Evolutionary conservation across 2,113 vertebrate genomes (phyloP).

Genomic region (Cinclus cinclus): DNA sequence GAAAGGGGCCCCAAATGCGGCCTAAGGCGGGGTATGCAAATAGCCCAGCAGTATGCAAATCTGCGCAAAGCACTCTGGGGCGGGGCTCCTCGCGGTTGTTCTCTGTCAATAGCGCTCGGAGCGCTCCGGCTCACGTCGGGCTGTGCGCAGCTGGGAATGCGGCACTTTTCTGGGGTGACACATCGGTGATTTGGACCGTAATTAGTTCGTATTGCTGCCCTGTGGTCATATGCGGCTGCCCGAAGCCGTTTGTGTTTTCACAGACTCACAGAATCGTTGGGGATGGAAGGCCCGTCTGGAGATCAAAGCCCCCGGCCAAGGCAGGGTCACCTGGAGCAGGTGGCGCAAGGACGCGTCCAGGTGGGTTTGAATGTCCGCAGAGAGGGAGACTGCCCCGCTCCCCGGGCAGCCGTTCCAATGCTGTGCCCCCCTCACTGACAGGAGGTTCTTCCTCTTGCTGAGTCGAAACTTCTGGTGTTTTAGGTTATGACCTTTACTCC

Average conservation of each 20-base stretch:
- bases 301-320: background rate
- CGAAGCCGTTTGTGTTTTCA: background rate
- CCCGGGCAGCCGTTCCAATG: background rate
- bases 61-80: background rate
- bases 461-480: background rate
- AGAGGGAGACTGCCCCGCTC: background rate
- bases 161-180: fast-evolving
- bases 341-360: background rate
- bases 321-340: background rate
- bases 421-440: background rate
- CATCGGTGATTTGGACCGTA: too few relatives aligned
- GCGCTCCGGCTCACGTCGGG: fast-evolving
- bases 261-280: background rate
- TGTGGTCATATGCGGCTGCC: background rate
- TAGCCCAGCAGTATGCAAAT: background rate
- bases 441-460: background rate
- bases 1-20: fast-evolving
- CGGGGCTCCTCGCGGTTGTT: fast-evolving
- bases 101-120: fast-evolving
- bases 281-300: background rate
- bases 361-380: background rate
- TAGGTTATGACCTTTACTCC: fast-evolving
- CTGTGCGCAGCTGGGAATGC: fast-evolving
- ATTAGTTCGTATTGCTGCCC: too few relatives aligned
- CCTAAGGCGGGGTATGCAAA: fast-evolving